Evolutionary conservation across 2,888 invertebrate genomes (phyloP).

Genomic region (Campoplex nolae): DNA sequence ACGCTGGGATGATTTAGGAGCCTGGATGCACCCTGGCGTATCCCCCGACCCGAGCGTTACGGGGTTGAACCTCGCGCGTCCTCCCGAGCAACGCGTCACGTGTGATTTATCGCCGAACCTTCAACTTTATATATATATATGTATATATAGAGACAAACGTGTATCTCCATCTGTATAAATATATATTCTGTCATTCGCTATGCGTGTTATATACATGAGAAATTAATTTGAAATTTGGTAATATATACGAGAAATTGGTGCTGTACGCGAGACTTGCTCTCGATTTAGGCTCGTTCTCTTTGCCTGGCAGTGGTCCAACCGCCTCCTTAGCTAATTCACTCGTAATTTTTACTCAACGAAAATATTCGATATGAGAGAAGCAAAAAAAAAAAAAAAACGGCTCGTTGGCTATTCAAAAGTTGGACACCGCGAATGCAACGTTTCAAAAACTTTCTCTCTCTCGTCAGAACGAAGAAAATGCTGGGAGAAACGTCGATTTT

Average conservation of each 20-base stretch:
- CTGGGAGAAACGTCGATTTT: too few species aligned
- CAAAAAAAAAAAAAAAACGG: not conserved
- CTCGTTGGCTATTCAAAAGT: not conserved
- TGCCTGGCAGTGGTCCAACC: constrained; percentile 42
- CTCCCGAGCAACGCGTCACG: constrained; percentile 64
- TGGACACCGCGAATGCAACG: not conserved
- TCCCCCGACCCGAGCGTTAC: constrained; percentile 71
- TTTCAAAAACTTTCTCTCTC: too few species aligned
- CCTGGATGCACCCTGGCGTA: constrained; percentile 57
- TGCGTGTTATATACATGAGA: constrained; percentile 66
- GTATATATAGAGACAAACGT: not conserved
- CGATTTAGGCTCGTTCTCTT: constrained; percentile 43
- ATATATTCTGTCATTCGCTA: constrained; percentile 9
- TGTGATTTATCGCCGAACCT: constrained; percentile 77
- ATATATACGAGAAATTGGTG: constrained; percentile 81
- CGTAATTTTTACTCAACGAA: not conserved
- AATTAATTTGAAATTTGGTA: constrained; percentile 83
- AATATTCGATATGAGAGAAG: not conserved
- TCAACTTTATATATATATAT: constrained; percentile 41
- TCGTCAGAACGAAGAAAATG: too few species aligned
- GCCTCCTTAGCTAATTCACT: not conserved
- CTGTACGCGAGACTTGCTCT: constrained; percentile 61
- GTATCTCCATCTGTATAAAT: constrained; percentile 13
- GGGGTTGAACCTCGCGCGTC: constrained; percentile 70
- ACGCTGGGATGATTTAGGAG: constrained; percentile 77